These are phyloP conservation scores for Fragum fragum DNA, from an alignment of 2,888 invertebrate genomes.

Conservation along the genomic window DNA sequence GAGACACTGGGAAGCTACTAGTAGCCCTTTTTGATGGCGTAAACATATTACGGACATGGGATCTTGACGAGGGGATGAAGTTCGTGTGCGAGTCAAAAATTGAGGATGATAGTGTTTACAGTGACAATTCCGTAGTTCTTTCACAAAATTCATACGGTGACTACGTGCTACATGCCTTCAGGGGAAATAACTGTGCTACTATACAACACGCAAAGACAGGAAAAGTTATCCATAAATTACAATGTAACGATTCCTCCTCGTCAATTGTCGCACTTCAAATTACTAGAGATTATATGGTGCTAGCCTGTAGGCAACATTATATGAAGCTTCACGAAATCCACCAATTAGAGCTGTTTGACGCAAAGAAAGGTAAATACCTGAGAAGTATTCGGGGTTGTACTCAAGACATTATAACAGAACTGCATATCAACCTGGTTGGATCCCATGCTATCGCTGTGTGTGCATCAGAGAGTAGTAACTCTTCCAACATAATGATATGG, in stretches of 20 bases:
- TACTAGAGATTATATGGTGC: conserved; percentile 82
- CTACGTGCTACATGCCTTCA: conserved; percentile 81
- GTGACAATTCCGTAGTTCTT: conserved; percentile 80
- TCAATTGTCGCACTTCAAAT: conserved; percentile 82
- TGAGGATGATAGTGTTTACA: conserved; percentile 76
- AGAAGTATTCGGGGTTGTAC: conserved; percentile 84
- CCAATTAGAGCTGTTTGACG: conserved; percentile 83
- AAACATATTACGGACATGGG: conserved; percentile 81
- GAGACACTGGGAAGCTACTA: conserved; percentile 79
- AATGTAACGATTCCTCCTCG: conserved; percentile 79
- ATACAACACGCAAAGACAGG: conserved; percentile 81
- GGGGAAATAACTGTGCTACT: conserved; percentile 78
- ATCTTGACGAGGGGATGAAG: conserved; percentile 71
- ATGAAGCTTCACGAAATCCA: conserved; percentile 82
- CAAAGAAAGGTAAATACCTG: conserved; percentile 79
- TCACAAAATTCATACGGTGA: conserved; percentile 77
- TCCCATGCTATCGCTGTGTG: conserved; percentile 84
- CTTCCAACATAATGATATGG: conserved; percentile 84
- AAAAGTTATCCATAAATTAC: conserved; percentile 77
- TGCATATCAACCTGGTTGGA: conserved; percentile 81
- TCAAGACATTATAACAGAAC: conserved; percentile 77
- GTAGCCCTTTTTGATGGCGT: conserved; percentile 83
- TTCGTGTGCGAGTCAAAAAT: conserved; percentile 72
- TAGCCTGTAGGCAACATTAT: conserved; percentile 82
- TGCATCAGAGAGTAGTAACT: conserved; percentile 75